These are phyloP conservation scores for Cartodere bifasciata DNA, from an alignment of 2,888 invertebrate species.

Conservation along the genomic window DNA sequence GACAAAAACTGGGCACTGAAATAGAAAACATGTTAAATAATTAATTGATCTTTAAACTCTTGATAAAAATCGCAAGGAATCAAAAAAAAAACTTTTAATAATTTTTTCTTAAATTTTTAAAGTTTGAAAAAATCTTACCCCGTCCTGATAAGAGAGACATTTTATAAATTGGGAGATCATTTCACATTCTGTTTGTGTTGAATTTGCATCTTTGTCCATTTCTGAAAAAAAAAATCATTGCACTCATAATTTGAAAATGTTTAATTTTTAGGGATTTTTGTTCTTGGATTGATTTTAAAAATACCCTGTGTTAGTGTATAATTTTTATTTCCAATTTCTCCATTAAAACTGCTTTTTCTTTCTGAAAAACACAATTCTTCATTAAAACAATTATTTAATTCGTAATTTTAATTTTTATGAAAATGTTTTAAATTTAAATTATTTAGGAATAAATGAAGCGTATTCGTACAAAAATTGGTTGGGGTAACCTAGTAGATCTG, in stretches of 20 bases:
- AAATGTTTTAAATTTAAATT: neutral
- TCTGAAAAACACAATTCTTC: slow-evolving; percentile 8
- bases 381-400: neutral
- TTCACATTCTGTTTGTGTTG: slow-evolving; percentile 23
- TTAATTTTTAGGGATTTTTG: no score
- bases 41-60: neutral
- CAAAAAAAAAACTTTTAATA: slow-evolving; percentile 4
- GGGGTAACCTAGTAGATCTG: no score
- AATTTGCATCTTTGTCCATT: no score
- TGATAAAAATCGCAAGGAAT: slow-evolving; percentile 1
- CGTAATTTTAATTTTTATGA: neutral
- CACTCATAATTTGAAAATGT: neutral
- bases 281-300: neutral
- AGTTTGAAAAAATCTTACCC: slow-evolving; percentile 11
- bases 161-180: slow-evolving; percentile 22
- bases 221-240: no score
- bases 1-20: slow-evolving; percentile 25
- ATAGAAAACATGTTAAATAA: slow-evolving; percentile 13
- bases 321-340: slow-evolving; percentile 9
- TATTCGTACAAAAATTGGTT: no score
- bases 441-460: no score
- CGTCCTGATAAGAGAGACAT: slow-evolving; percentile 19
- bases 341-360: slow-evolving; percentile 10
- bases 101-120: neutral
- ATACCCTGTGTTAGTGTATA: slow-evolving; percentile 4